phyloP scores from a whole-genome alignment of 2,113 vertebrate genomes.

The Carassius auratus region DNA sequence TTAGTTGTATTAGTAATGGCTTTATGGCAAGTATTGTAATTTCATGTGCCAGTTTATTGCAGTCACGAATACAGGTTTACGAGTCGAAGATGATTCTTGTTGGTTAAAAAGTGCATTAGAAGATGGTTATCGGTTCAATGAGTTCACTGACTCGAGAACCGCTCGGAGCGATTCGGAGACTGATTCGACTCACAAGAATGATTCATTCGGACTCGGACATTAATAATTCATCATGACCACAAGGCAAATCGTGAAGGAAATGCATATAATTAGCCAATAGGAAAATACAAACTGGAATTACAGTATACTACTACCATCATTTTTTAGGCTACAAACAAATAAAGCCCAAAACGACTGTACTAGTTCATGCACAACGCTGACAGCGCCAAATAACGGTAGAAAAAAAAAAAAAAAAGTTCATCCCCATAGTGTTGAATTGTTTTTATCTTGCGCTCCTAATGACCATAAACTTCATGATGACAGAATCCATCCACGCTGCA shows the following conservation, averaged over 20 bases:
- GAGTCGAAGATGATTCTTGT: not conserved
- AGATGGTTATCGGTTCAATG: too few species aligned
- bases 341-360: not conserved
- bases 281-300: not conserved
- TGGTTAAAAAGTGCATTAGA: not conserved
- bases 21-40: not conserved
- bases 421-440: not conserved
- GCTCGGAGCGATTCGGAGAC: not conserved
- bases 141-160: not conserved
- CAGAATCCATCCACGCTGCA: not conserved
- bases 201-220: not conserved
- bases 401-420: too few species aligned
- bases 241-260: not conserved
- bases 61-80: not conserved
- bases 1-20: not conserved
- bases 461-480: not conserved
- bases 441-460: not conserved
- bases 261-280: not conserved
- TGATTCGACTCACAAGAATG: not conserved
- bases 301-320: not conserved
- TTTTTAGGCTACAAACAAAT: not conserved
- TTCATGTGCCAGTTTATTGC: not conserved
- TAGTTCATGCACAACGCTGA: not conserved
- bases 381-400: not conserved
- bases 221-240: not conserved